These are phyloP conservation scores for Bombus huntii DNA, from an alignment of 1,140 invertebrate species.

Conservation along the genomic window DNA sequence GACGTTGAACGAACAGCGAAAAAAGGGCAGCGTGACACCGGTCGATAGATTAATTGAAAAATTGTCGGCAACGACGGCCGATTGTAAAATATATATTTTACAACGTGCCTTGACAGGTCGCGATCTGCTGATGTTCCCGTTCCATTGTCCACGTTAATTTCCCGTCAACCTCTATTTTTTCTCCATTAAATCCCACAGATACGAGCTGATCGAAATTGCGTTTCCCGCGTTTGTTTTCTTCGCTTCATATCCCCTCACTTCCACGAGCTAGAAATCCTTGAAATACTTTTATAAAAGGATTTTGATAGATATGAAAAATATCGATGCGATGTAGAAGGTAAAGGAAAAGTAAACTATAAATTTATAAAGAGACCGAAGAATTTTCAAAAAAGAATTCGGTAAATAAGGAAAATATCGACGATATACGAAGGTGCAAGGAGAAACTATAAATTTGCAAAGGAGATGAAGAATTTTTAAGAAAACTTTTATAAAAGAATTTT, in stretches of 20 bases:
- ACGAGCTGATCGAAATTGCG: neutral
- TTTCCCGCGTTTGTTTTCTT: neutral
- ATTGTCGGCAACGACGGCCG: neutral
- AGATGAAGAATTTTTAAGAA: too few relatives aligned
- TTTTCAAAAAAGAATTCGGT: neutral
- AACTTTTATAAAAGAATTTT: neutral
- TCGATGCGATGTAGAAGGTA: neutral
- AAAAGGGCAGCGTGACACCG: neutral
- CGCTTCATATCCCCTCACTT: neutral
- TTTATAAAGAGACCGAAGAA: neutral
- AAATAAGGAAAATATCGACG: neutral
- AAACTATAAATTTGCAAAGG: too few relatives aligned
- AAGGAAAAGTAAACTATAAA: neutral
- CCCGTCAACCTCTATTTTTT: neutral
- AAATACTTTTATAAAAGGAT: neutral
- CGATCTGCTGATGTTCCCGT: neutral
- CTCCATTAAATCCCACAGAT: neutral
- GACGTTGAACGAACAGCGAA: constrained; percentile 10
- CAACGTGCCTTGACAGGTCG: neutral
- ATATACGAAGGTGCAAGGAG: too few relatives aligned
- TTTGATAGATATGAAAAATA: neutral
- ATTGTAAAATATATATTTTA: constrained; percentile 43
- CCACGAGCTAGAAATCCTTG: too few relatives aligned
- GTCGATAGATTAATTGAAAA: constrained; percentile 48
- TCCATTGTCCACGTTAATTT: constrained; percentile 33